Percentiles rank a stretch among this genome's conserved stretches.
phyloP scores from a whole-genome alignment of 2,797 vertebrate genomes.

The Microctenopoma stevenorrisi region DNA sequence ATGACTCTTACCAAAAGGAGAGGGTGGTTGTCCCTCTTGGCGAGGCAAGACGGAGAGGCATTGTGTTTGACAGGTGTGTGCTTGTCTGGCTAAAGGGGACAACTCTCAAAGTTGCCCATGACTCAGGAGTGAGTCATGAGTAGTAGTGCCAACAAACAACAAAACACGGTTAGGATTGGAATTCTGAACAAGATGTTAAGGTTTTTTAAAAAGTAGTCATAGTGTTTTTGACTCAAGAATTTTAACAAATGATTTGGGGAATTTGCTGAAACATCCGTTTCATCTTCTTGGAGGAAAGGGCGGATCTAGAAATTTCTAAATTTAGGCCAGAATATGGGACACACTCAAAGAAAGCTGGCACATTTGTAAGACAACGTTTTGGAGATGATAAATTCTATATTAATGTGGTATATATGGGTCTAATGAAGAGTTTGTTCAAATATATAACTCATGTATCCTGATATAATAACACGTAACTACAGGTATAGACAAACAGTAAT shows the following conservation, averaged over 20 bases:
- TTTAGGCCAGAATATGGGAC: too few species aligned
- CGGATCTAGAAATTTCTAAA: too few species aligned
- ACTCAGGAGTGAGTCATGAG: not conserved
- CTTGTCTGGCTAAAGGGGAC: constrained; percentile 47
- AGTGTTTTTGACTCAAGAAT: not conserved
- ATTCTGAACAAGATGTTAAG: not conserved
- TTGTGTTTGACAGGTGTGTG: constrained; percentile 24
- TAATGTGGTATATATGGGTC: too few species aligned
- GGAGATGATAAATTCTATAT: too few species aligned
- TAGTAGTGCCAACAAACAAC: constrained; percentile 26
- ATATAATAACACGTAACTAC: too few species aligned
- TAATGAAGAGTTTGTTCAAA: too few species aligned
- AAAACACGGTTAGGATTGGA: constrained; percentile 10
- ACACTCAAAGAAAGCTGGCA: too few species aligned
- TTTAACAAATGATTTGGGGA: not conserved
- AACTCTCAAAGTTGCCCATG: constrained; percentile 30
- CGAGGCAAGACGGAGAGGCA: constrained; percentile 40
- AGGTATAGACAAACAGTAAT: too few species aligned
- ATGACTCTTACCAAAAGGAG: constrained; percentile 8
- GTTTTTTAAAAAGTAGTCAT: not conserved
- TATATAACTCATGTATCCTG: too few species aligned
- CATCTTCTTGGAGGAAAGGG: not conserved
- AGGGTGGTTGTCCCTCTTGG: constrained; percentile 30
- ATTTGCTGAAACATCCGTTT: not conserved
- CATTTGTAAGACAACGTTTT: too few species aligned